phyloP scores from a whole-genome alignment of 1,140 invertebrate species.

The Aphis craccivora region DNA sequence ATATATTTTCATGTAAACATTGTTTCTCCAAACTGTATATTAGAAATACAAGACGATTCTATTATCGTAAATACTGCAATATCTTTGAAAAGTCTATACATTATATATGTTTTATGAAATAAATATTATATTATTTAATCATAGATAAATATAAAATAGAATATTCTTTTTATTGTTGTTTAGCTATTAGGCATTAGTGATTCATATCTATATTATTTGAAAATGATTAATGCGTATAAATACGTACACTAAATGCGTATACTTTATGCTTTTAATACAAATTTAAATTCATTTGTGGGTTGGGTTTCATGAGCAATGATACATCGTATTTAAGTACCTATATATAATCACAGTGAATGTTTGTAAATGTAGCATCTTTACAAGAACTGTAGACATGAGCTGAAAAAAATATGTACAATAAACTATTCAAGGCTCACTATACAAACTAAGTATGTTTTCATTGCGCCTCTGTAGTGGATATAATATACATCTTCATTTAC shows the following conservation, averaged over 20 bases:
- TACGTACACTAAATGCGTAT: not conserved
- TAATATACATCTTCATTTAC: slow-evolving; percentile 36
- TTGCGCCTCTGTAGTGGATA: not conserved
- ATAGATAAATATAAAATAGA: not conserved
- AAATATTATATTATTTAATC: not conserved
- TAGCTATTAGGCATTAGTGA: not conserved
- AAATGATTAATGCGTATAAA: not conserved
- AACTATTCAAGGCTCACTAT: not conserved
- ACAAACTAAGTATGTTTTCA: slow-evolving; percentile 24
- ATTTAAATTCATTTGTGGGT: not conserved
- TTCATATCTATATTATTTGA: not conserved
- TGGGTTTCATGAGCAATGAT: not conserved
- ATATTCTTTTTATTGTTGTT: not conserved
- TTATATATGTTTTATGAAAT: not conserved
- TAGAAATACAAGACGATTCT: not conserved
- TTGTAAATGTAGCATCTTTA: not conserved
- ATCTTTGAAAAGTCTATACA: not conserved
- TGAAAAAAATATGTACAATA: not conserved
- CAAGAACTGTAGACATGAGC: not conserved
- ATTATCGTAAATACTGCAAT: not conserved
- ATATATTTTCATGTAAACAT: not conserved
- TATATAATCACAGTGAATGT: not conserved
- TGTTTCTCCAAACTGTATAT: not conserved
- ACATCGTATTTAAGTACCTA: not conserved
- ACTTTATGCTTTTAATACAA: not conserved